These are phyloP conservation scores for Opisthograptis luteolata DNA, from an alignment of 2,888 invertebrate species.

Conservation along the genomic window DNA sequence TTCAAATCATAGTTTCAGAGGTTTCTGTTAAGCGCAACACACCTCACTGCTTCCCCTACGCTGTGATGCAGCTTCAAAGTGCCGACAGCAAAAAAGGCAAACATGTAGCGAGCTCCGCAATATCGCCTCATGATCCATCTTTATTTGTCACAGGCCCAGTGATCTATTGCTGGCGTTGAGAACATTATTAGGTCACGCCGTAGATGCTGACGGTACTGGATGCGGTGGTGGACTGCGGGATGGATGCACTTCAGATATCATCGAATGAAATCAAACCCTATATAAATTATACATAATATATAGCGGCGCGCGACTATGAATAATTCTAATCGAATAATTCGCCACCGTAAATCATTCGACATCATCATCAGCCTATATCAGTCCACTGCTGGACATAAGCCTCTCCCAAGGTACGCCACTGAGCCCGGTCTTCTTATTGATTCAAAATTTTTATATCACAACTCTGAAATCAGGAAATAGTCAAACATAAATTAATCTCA, in stretches of 20 bases:
- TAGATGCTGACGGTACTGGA: conserved; percentile 30
- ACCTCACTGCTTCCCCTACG: not conserved
- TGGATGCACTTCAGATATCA: not conserved
- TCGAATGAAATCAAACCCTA: not conserved
- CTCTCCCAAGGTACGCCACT: no score
- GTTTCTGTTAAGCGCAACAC: not conserved
- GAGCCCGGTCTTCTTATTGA: no score
- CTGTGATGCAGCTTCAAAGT: conserved; percentile 1
- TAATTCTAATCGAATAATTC: no score
- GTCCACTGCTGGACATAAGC: no score
- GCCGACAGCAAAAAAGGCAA: conserved; percentile 37
- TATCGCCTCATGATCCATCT: conserved; percentile 51
- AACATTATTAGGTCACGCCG: conserved; percentile 45
- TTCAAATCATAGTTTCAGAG: no score
- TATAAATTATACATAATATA: no score
- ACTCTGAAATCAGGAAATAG: no score
- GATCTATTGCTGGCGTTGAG: conserved; percentile 47
- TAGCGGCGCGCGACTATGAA: no score
- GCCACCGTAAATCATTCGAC: no score
- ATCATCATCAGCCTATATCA: no score
- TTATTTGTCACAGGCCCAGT: conserved; percentile 52
- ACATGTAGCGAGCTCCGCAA: conserved; percentile 37
- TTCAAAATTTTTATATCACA: no score
- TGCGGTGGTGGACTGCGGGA: conserved; percentile 18
- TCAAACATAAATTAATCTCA: no score